Evolutionary conservation across 2,888 invertebrate species (phyloP).

Genomic region (Callosobruchus maculatus): DNA sequence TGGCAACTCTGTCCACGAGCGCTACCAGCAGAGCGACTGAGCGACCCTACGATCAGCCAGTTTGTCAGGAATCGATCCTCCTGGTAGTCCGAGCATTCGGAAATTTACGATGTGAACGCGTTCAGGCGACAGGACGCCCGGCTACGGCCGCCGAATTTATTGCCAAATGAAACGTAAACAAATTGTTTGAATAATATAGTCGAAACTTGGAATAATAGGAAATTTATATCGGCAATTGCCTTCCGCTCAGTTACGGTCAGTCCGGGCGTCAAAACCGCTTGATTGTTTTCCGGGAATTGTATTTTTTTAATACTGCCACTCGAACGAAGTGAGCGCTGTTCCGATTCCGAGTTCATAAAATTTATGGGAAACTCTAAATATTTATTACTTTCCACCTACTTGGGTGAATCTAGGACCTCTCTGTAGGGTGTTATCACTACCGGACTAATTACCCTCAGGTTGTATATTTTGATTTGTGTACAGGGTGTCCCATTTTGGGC

Average conservation of each 20-base stretch:
- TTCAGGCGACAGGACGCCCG: conserved; percentile 16
- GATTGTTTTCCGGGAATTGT: not conserved
- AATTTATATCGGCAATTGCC: conserved; percentile 17
- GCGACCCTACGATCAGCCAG: not conserved
- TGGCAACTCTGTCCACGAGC: no score
- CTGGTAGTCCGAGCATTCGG: not conserved
- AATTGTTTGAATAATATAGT: conserved; percentile 26
- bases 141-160: conserved; percentile 25
- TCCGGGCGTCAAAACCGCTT: conserved; percentile 5
- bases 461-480: no score
- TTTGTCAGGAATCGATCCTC: not conserved
- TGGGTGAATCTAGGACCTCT: no score
- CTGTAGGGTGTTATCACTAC: no score
- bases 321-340: no score
- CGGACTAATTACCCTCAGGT: no score
- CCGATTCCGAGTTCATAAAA: no score
- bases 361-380: no score
- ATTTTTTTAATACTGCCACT: no score
- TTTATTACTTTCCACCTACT: no score
- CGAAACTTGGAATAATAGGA: conserved; percentile 16
- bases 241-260: conserved; percentile 10
- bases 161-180: conserved; percentile 30
- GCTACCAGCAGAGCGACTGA: no score
- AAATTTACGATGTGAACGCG: conserved; percentile 25
- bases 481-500: no score